These are phyloP conservation scores for Rhea pennata DNA, from an alignment of 2,113 vertebrate genomes.

Conservation along the genomic window DNA sequence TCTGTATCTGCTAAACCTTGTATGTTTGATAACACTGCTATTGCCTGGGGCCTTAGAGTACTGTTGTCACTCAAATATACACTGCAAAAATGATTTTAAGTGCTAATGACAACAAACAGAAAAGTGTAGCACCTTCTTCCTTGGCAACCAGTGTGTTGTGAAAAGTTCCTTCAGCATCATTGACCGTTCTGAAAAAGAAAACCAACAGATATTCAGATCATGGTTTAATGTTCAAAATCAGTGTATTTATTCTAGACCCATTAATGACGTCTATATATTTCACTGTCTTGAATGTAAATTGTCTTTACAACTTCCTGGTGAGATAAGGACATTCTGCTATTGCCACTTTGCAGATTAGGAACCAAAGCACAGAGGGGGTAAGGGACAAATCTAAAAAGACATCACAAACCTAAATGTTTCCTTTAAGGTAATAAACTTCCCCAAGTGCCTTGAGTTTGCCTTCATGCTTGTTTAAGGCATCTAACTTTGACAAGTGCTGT, in stretches of 20 bases:
- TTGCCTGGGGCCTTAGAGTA: background rate
- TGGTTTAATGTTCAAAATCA: background rate
- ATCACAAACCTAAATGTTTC: background rate
- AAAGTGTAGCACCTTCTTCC: conserved; percentile 36
- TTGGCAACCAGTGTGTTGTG: background rate
- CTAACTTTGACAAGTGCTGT: background rate
- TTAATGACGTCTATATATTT: background rate
- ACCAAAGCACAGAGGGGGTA: background rate
- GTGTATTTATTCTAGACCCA: background rate
- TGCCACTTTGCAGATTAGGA: rapidly evolving
- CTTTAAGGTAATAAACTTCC: background rate
- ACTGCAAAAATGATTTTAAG: background rate
- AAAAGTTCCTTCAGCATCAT: rapidly evolving
- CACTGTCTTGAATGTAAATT: background rate
- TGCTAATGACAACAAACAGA: background rate
- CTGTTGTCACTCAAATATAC: background rate
- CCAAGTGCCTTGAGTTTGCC: background rate
- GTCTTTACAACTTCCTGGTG: background rate
- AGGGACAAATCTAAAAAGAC: background rate
- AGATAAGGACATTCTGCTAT: background rate
- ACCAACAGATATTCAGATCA: background rate
- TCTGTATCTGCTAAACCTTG: background rate
- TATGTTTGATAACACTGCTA: background rate
- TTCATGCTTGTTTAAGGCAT: background rate
- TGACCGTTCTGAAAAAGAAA: conserved; percentile 20